Percentiles rank a stretch among this genome's conserved stretches.
Conservation (phyloP, 2,113 vertebrate genomes). For the Buteo buteo region DNA sequence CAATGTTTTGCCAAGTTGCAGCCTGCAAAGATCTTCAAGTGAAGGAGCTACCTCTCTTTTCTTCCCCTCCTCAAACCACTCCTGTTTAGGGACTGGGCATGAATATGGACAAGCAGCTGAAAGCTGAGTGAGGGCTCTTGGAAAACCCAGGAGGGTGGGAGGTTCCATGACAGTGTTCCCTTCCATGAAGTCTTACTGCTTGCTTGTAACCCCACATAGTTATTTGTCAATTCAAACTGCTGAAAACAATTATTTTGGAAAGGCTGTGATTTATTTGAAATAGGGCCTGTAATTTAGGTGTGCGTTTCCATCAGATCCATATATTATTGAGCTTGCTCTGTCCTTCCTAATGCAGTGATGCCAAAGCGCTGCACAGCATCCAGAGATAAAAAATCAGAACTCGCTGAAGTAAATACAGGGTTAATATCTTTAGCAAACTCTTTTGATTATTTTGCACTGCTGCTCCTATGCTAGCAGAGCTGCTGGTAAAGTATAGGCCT, state of each 20-base stretch:
- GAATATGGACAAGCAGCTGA: not conserved
- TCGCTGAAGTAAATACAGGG: not conserved
- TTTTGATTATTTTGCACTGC: not conserved
- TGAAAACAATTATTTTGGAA: constrained; percentile 2
- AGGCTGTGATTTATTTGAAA: not conserved
- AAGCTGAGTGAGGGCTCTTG: not conserved
- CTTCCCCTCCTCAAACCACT: not conserved
- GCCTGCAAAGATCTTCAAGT: not conserved
- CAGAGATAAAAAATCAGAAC: not conserved
- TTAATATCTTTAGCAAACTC: not conserved
- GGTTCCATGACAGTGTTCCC: not conserved
- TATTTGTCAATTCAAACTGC: not conserved
- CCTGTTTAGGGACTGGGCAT: not conserved
- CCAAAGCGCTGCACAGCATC: not conserved
- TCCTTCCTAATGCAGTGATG: not conserved
- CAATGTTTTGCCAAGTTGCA: not conserved
- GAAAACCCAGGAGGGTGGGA: not conserved
- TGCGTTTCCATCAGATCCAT: not conserved
- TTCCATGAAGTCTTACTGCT: not conserved
- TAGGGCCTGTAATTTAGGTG: not conserved
- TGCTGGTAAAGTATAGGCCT: not conserved
- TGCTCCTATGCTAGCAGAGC: not conserved
- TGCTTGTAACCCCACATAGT: not conserved
- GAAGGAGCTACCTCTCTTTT: not conserved
- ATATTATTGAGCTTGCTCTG: not conserved